Evolutionary conservation across 2,888 invertebrate genomes (phyloP).

Genomic region (Creontiades dilutus): DNA sequence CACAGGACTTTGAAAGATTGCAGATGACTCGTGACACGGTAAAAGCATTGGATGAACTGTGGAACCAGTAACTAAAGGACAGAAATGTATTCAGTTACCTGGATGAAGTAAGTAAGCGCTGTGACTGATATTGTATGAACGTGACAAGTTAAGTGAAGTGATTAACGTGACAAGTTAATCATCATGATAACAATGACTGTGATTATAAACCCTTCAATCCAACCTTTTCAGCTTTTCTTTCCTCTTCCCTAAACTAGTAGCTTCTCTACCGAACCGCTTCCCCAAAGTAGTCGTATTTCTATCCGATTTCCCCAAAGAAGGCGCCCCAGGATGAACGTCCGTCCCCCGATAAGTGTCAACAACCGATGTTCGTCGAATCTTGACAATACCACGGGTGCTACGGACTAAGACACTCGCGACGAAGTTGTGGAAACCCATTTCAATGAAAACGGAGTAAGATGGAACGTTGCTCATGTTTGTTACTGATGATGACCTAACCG

Average conservation of each 20-base stretch:
- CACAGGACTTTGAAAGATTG: too few species aligned
- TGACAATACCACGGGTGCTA: too few species aligned
- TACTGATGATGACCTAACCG: too few species aligned
- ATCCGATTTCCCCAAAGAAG: constrained; percentile 46
- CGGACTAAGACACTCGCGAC: too few species aligned
- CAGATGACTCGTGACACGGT: constrained; percentile 29
- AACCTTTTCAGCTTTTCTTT: constrained; percentile 50
- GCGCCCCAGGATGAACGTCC: too few species aligned
- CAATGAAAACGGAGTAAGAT: too few species aligned
- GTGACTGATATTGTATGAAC: constrained; percentile 43
- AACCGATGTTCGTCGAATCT: too few species aligned
- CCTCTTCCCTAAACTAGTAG: constrained; percentile 29
- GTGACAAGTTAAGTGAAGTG: not conserved
- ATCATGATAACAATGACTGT: constrained; percentile 44
- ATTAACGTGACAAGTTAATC: constrained; percentile 9
- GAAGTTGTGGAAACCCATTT: too few species aligned
- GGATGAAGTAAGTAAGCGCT: constrained; percentile 42
- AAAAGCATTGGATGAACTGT: constrained; percentile 46
- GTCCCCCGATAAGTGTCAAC: too few species aligned
- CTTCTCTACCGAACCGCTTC: constrained; percentile 30
- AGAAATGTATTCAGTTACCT: constrained; percentile 48
- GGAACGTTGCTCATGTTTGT: too few species aligned
- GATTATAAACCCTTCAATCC: constrained; percentile 27
- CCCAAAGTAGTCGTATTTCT: constrained; percentile 48
- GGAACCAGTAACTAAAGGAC: constrained; percentile 37